Evolutionary conservation across 2,797 vertebrate genomes (phyloP).

Genomic region (Xenops minutus): DNA sequence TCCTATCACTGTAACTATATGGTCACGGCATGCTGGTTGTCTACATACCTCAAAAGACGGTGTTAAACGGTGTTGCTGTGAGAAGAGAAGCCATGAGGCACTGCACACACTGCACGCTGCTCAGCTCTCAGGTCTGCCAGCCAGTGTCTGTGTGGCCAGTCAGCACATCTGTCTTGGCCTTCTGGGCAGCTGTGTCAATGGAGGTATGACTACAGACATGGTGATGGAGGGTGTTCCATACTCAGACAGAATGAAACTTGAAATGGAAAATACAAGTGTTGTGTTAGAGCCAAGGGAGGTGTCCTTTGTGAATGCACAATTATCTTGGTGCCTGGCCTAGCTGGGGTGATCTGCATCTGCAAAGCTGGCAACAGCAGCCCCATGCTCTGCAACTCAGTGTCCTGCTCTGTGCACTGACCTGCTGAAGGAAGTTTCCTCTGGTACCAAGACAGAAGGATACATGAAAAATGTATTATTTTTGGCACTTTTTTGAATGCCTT

Average conservation of each 20-base stretch:
- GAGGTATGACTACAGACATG: neutral
- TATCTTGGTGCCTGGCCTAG: neutral
- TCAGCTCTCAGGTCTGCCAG: neutral
- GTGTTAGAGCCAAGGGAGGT: neutral
- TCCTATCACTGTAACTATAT: fast-evolving
- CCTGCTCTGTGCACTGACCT: fast-evolving
- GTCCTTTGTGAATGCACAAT: fast-evolving
- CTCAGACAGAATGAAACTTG: neutral
- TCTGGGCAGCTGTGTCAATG: neutral
- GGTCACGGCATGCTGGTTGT: fast-evolving
- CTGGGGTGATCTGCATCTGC: neutral
- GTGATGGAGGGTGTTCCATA: neutral
- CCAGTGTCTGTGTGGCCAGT: too few relatives aligned
- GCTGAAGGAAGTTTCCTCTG: neutral
- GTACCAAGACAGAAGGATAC: neutral
- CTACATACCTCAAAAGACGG: neutral
- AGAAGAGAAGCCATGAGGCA: neutral
- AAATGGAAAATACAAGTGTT: neutral
- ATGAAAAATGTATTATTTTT: neutral
- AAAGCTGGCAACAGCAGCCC: too few relatives aligned
- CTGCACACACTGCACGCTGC: fast-evolving
- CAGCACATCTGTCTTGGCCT: fast-evolving
- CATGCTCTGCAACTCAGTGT: neutral
- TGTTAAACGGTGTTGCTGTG: neutral
- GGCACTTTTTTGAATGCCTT: neutral